Evolutionary conservation across 2,888 invertebrate genomes (phyloP), one percentile per base, ranked within the genome.

Genomic region (Brenthis hecate): DNA sequence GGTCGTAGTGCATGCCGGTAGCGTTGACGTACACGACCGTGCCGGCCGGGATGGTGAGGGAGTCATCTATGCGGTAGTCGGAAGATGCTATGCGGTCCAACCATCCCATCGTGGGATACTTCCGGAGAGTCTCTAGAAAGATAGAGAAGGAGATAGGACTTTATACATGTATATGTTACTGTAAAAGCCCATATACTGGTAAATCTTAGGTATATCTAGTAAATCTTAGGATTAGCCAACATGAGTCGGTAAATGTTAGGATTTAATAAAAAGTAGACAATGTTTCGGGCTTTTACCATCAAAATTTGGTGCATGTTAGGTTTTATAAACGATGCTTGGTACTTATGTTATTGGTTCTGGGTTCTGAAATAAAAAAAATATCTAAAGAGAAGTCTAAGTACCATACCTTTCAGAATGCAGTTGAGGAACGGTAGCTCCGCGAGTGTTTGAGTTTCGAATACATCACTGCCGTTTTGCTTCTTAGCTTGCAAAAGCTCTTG

Each of bases 1-100:
- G 86, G 75, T 94, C 93, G 50, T 77, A 76, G 36, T 84, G 83
- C 76, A 84, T 78, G 13, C 82, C 83, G 1, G 76, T 70, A 0
- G 73, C 76, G 63, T 82, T 82, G 0, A 84, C 74, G 66, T 79
- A 81, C 1, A 83, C 71, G 0, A 80, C 77, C 0, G 84, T 86
- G 0, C 85, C 83, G 1, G 81, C 81, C 0, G 77, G 69, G 1
- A 88, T 80, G 0, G 81, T 78, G 6, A 81, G 66, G 0, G 73
- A 74, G 2, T 81, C 79, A 47, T 77, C 76, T 14, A 81, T 65
- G 13, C 71, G 32, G 60, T 80, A 81, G 55, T 78, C 76, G 0
- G 63, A 53, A 0, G 58, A 14, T 0, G 77, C 73, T 5, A 78
- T 53, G 13, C 81, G 72, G 57, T 80, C 78, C 16, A 80, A 19